Evolutionary conservation across 2,888 invertebrate species (phyloP), one percentile per base, ranked within the genome.

Genomic region (Amiota communis): DNA sequence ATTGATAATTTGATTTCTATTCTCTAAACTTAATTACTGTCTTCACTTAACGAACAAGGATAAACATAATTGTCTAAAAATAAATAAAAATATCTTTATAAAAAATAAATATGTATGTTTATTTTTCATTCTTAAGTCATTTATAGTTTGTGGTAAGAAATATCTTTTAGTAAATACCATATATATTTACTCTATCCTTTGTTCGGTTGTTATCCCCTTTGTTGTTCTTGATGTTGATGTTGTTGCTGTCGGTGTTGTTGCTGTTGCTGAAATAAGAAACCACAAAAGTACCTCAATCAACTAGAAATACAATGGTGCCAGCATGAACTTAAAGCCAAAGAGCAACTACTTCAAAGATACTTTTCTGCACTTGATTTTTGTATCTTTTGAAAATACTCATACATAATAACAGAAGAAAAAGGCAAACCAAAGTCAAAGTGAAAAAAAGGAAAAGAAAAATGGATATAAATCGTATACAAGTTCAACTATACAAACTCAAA

Each of bases 341-440:
- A 17, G 3, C 17, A 20, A 47, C 48, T 48, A 36, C 48, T 48
- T 65, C 65, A 17, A 15, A 23, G 23, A 68, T 36, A n/a, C 53
- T 68, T 68, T 51, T 23, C 47, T 51, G 51, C 51, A 68, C 67
- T 68, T 20, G 53, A 51, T 17, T 59, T 15, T 3, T 59, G 59
- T 53, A 49, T 47, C 17, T 65, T 48, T 10, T 63, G 23, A 59
- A 59, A 53, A 53, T n/a, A 53, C 53, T 53, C 53, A 12, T 53
- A 15, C 20, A 59, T 15, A 17, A 59, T 36, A 46, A 64, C 9
- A 65, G 49, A 49, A 48, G 17, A 36, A 65, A 65, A 65, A 48
- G 20, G 48, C 9, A 63, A 65, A 46, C 11, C 15, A 48, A 59
- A 79, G 76, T 74, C 77, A 79, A 75, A 74, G 76, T 74, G 53